Percentiles rank a stretch among this genome's conserved stretches.
These are phyloP conservation scores for Oceanodroma tethys DNA, from an alignment of 2,113 vertebrate species.

Conservation along the genomic window DNA sequence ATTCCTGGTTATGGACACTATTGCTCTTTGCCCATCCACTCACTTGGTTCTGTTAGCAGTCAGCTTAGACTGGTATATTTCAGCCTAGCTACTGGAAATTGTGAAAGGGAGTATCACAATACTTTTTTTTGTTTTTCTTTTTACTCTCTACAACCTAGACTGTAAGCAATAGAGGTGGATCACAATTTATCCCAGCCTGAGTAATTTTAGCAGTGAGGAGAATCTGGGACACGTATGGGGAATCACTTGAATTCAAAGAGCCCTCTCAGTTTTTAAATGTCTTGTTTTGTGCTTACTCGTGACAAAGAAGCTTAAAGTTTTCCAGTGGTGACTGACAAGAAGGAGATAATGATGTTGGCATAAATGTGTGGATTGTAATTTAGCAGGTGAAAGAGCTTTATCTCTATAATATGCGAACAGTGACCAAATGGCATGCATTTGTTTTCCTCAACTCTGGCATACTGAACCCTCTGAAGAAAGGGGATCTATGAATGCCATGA, in stretches of 20 bases:
- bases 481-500: background rate
- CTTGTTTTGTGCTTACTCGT: background rate
- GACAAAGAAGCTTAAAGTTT: background rate
- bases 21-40: background rate
- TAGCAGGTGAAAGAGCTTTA: background rate
- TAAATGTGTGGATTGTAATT: background rate
- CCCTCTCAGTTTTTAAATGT: background rate
- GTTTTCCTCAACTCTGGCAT: background rate
- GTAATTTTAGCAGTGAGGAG: background rate
- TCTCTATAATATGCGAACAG: fast-evolving
- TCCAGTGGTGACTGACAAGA: background rate
- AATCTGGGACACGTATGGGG: background rate
- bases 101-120: background rate
- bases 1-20: background rate
- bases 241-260: background rate
- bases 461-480: background rate
- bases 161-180: background rate
- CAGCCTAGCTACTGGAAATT: background rate
- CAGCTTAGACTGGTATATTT: background rate
- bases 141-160: background rate
- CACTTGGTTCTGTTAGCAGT: background rate
- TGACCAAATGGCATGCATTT: background rate
- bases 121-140: background rate
- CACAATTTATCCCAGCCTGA: background rate
- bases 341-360: background rate